Percentiles rank a stretch among this genome's conserved stretches.
Conservation (phyloP, 2,113 vertebrate species). For the Climacteris rufus region DNA sequence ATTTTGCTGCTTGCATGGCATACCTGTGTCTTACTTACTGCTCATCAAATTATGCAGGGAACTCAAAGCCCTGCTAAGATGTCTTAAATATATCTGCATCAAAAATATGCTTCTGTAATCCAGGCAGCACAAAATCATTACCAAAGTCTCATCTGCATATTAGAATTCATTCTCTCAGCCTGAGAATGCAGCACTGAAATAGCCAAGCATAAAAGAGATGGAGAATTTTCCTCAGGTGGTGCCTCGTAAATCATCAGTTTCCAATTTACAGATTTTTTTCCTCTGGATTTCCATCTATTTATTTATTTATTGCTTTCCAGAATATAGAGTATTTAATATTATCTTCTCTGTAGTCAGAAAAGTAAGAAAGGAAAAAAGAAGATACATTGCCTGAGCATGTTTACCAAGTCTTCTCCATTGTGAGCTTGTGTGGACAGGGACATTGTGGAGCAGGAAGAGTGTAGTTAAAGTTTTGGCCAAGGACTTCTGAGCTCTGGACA, state of each 20-base stretch:
- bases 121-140: constrained; percentile 57
- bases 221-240: constrained; percentile 54
- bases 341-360: background rate
- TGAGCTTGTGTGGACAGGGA: background rate
- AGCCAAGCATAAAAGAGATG: constrained; percentile 44
- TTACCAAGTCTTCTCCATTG: background rate
- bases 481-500: background rate
- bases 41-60: constrained; percentile 56
- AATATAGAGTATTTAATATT: constrained; percentile 47
- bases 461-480: background rate
- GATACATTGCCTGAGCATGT: background rate
- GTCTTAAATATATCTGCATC: constrained; percentile 44
- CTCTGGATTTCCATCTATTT: constrained; percentile 9
- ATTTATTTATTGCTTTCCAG: constrained; percentile 51
- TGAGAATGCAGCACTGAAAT: constrained; percentile 29
- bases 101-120: constrained; percentile 39
- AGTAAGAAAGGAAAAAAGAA: background rate
- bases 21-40: constrained; percentile 61
- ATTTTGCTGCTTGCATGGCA: constrained; percentile 34
- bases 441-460: background rate
- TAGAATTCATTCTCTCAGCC: constrained; percentile 40
- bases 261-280: background rate
- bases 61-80: constrained; percentile 25
- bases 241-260: constrained; percentile 44
- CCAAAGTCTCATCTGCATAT: constrained; percentile 55